These are phyloP conservation scores for Agriopis aurantiaria DNA, from an alignment of 2,888 invertebrate species.

Conservation along the genomic window DNA sequence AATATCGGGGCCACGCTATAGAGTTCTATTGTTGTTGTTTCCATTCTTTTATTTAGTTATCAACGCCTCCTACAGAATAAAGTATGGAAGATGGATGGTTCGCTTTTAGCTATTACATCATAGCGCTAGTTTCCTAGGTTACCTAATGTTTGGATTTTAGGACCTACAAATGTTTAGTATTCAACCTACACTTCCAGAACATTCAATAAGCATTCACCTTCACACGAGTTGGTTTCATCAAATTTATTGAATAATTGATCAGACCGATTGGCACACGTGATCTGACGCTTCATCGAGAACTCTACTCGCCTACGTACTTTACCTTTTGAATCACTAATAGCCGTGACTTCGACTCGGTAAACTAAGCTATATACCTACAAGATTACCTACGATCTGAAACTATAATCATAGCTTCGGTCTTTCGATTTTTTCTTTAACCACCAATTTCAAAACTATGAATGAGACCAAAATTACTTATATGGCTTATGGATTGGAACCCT, in stretches of 20 bases:
- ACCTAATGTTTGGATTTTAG: conserved; percentile 8
- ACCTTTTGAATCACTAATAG: background rate
- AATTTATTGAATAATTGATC: background rate
- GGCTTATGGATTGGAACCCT: too few relatives aligned
- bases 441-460: too few relatives aligned
- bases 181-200: background rate
- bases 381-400: too few relatives aligned
- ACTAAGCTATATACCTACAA: too few relatives aligned
- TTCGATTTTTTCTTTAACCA: too few relatives aligned
- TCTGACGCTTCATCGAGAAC: background rate
- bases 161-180: background rate
- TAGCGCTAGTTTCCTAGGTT: conserved; percentile 12
- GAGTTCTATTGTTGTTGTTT: background rate
- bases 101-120: conserved; percentile 1
- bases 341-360: background rate
- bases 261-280: background rate
- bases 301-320: background rate
- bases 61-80: background rate
- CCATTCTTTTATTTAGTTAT: background rate
- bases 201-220: background rate
- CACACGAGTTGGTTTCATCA: background rate
- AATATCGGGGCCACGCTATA: background rate
- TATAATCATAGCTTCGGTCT: too few relatives aligned
- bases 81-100: too few relatives aligned
- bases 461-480: too few relatives aligned